Evolutionary conservation across 1,140 invertebrate genomes (phyloP), one percentile per base, ranked within the genome.

Genomic region (Danaus melanippus): DNA sequence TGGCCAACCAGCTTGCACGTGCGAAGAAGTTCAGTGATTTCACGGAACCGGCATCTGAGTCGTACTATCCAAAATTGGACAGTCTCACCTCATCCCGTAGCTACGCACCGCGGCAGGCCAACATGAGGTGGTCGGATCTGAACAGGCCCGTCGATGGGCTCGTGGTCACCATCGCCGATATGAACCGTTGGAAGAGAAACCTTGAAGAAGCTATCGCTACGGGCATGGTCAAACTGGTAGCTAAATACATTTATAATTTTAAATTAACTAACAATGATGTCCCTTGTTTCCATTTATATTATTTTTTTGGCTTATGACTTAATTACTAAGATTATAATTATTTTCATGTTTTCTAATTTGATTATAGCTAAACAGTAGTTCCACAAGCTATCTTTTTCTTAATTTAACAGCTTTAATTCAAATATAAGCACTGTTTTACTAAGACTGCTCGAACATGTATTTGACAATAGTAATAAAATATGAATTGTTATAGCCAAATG

Each of bases 141-240:
- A 86, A 88, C 62, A 86, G 92, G 10, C 86, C 87, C 1, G 84
- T 72, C 0, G 91, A 92, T 43, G 87, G 89, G 51, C 69, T 91
- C 0, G 74, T 67, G 41, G 76, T 90, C 12, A 87, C 89, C 47
- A 74, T 92, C 9, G 72, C 79, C 2, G 88, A 91, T 12, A 73
- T 92, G 73, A 88, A 91, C 61, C 74, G 86, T 8, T 92, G 90
- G 90, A 88, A 88, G 15, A 88, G 89, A 58, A 87, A 91, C 11
- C 70, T 93, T 5, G 78, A 90, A 50, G 89, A 89, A 46, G 90
- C 90, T 44, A 91, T 93, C 54, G 86, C 92, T 58, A 88, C 85
- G 42, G 91, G 91, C n/a, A 77, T 66, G 3, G 77, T 77, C 11
- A 66, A 43, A 50, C 47, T 70, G 62, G 79, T 84, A 61, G 67